These are phyloP conservation scores for Cassiopea xamachana DNA, from an alignment of 30 jellyfish, hydroid and myxozoan species.

Conservation along the genomic window DNA sequence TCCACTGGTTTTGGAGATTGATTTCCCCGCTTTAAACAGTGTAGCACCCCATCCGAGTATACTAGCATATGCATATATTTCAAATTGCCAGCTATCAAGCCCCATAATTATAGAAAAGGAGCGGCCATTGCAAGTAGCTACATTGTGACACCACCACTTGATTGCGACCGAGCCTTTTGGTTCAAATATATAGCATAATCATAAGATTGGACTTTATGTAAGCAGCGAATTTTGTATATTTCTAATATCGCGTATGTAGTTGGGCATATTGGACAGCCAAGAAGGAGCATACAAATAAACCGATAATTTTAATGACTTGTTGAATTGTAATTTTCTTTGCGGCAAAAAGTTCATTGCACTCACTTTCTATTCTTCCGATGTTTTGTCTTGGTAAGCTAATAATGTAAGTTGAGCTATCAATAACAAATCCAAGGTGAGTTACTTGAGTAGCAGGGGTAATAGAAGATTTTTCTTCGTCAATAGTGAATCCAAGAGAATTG, in stretches of 20 bases:
- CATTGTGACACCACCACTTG: not conserved
- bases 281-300: not conserved
- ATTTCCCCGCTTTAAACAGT: not conserved
- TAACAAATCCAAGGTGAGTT: slow-evolving; percentile 14
- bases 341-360: not conserved
- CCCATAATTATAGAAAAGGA: not conserved
- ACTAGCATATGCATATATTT: not conserved
- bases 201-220: not conserved
- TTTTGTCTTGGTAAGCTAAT: not conserved
- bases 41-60: not conserved
- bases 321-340: not conserved
- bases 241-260: not conserved
- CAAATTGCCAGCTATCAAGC: not conserved
- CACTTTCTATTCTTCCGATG: not conserved
- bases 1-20: not conserved
- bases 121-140: not conserved
- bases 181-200: not conserved
- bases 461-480: slow-evolving; percentile 27
- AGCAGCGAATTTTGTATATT: not conserved
- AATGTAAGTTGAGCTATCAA: not conserved
- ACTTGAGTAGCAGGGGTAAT: not conserved
- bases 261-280: slow-evolving; percentile 1
- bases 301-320: not conserved
- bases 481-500: slow-evolving; percentile 4
- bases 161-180: not conserved